Evolutionary conservation across 2,113 vertebrate genomes (phyloP).

Genomic region (Burhinus bistriatus): DNA sequence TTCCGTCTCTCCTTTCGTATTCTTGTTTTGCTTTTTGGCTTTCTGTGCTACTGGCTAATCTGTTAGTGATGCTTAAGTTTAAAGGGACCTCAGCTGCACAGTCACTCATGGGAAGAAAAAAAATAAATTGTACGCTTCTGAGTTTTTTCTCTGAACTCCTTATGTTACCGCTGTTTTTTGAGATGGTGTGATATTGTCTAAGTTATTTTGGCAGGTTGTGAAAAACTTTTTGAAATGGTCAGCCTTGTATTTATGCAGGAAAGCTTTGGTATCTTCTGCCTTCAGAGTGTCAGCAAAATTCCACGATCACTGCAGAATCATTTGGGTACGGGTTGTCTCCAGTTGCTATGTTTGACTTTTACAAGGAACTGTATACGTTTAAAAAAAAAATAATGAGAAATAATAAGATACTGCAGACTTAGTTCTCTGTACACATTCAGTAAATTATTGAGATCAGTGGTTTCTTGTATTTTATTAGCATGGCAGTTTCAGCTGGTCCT

Average conservation of each 20-base stretch:
- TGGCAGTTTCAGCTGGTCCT: background rate
- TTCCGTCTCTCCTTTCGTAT: background rate
- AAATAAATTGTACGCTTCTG: background rate
- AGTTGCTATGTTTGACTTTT: background rate
- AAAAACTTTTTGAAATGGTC: background rate
- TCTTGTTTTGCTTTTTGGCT: background rate
- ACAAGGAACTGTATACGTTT: background rate
- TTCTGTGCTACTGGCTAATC: background rate
- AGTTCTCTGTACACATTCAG: background rate
- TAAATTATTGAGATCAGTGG: background rate
- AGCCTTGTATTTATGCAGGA: background rate
- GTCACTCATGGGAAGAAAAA: background rate
- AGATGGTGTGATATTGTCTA: background rate
- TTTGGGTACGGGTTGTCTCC: background rate
- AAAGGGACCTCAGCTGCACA: background rate
- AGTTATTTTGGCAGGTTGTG: background rate
- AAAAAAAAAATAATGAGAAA: background rate
- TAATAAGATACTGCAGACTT: background rate
- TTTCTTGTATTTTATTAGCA: conserved; percentile 33
- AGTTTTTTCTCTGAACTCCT: background rate
- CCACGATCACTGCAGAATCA: background rate
- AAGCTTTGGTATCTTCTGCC: background rate
- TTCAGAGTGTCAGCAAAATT: background rate
- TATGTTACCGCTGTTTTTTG: background rate
- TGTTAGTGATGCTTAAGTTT: background rate